A percentile compares a stretch with the other conserved stretches of the same genome.
These are phyloP conservation scores for Sturnus vulgaris DNA, from an alignment of 2,113 vertebrate species.

Conservation along the genomic window DNA sequence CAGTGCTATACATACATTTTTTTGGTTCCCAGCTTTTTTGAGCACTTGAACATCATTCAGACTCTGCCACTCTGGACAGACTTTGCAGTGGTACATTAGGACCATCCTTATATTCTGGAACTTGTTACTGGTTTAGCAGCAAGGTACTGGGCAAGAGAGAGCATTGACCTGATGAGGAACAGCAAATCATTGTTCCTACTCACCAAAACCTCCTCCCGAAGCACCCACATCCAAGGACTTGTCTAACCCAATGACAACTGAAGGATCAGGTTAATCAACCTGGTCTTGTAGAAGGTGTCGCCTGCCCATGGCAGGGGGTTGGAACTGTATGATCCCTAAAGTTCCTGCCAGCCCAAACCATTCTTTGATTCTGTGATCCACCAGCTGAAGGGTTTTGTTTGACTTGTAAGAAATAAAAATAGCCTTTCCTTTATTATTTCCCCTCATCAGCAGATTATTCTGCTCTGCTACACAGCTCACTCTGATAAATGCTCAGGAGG, in stretches of 20 bases:
- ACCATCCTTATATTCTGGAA: not conserved
- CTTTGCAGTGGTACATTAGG: not conserved
- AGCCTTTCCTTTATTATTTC: not conserved
- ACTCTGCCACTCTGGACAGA: not conserved
- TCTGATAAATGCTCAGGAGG: not conserved
- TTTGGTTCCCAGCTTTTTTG: not conserved
- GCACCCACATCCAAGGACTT: not conserved
- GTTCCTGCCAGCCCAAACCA: not conserved
- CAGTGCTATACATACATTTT: not conserved
- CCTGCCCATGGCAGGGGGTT: not conserved
- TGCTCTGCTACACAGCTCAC: not conserved
- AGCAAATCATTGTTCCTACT: not conserved
- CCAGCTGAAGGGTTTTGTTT: not conserved
- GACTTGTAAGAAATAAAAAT: not conserved
- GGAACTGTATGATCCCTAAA: not conserved
- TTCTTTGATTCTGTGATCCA: not conserved
- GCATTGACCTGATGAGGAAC: not conserved
- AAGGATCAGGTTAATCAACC: not conserved
- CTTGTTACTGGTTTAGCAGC: not conserved
- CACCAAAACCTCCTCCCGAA: not conserved
- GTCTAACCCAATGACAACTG: not conserved
- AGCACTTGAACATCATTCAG: not conserved
- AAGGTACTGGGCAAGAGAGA: not conserved
- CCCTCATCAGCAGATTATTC: not conserved
- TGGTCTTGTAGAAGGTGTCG: not conserved